A percentile compares a stretch with the other conserved stretches of the same genome.
Evolutionary conservation across 2,797 vertebrate species (phyloP).

Genomic region (Ctenopoma multispine): DNA sequence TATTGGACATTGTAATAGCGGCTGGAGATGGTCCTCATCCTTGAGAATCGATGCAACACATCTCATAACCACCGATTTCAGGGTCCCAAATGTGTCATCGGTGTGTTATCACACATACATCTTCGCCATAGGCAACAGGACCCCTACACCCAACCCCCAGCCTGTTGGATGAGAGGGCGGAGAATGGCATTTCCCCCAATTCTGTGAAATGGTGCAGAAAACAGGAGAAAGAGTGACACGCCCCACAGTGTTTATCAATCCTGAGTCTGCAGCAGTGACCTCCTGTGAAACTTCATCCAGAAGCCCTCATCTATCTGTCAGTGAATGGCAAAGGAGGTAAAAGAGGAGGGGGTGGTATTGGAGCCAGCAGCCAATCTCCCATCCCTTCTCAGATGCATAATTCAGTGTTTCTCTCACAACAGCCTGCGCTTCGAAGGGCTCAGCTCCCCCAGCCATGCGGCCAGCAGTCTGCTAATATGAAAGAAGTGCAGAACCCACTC

Average conservation of each 20-base stretch:
- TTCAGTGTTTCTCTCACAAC: conserved; percentile 86
- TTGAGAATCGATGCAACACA: conserved; percentile 70
- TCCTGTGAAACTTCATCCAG: conserved; percentile 75
- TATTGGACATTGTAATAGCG: conserved; percentile 65
- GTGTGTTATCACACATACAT: conserved; percentile 68
- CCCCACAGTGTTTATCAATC: conserved; percentile 70
- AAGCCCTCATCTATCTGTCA: conserved; percentile 77
- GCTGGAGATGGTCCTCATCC: conserved; percentile 66
- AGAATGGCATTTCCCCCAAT: conserved; percentile 68
- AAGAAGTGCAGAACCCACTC: conserved; percentile 75
- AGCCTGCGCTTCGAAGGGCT: conserved; percentile 79
- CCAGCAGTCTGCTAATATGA: conserved; percentile 82
- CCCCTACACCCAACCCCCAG: conserved; percentile 26
- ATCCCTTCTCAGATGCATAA: conserved; percentile 80
- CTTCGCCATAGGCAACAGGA: conserved; percentile 64
- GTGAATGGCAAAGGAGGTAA: conserved; percentile 71
- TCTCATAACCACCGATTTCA: conserved; percentile 63
- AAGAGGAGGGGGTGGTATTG: conserved; percentile 66
- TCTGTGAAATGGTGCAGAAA: conserved; percentile 84
- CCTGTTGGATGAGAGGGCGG: conserved; percentile 54
- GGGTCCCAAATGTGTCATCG: conserved; percentile 70
- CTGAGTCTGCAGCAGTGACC: conserved; percentile 65
- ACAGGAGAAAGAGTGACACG: conserved; percentile 59
- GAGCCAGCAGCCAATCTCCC: conserved; percentile 76
- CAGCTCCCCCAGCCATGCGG: conserved; percentile 82